Evolutionary conservation across 2,888 invertebrate species (phyloP), one percentile per base, ranked within the genome.

Genomic region (Eutolmus rufibarbis): DNA sequence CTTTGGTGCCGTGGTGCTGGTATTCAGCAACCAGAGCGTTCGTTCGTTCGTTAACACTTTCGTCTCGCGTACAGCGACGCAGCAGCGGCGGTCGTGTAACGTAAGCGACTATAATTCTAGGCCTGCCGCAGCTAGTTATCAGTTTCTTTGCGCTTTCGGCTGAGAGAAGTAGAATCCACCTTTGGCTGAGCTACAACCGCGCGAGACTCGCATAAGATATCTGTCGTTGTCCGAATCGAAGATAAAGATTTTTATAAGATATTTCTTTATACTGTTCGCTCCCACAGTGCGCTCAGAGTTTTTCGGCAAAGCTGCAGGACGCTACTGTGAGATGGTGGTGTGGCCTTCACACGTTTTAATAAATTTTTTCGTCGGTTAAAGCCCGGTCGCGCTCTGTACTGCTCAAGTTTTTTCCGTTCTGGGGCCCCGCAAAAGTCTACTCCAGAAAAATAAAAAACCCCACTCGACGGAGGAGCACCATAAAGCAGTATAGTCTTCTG

Each of bases 91-190:
- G 40, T 40, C 40, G 16, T 31, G 57, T 23, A 46, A 40, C 74
- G 57, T 84, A 51, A 51, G 82, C 82, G 74, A 85, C 85, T 85
- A 74, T 74, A 85, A 85, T 85, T 85, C 85, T 85, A 85, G 46
- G 46, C 74, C 66, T 56, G 85, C n/a, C 66, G 84, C 66, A 40
- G 28, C 85, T 85, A 74, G 85, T 85, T 85, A 86, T 86, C 86
- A 86, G 86, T 86, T 78, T 86, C 78, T 86, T 86, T 79, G 86
- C 66, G 51, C 31, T 86, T 78, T 79, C 57, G 79, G 57, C n/a
- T 79, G 86, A 79, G 78, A 79, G 43, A 74, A 85, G 85, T 85
- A 85, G 74, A 46, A 74, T 85, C 74, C 85, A 74, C 74, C 74
- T 85, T 46, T 43, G 57, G 40, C 46, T 85, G 85, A 19, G 43